phyloP scores from a whole-genome alignment of 1,140 invertebrate genomes.

The Nymphalis io region DNA sequence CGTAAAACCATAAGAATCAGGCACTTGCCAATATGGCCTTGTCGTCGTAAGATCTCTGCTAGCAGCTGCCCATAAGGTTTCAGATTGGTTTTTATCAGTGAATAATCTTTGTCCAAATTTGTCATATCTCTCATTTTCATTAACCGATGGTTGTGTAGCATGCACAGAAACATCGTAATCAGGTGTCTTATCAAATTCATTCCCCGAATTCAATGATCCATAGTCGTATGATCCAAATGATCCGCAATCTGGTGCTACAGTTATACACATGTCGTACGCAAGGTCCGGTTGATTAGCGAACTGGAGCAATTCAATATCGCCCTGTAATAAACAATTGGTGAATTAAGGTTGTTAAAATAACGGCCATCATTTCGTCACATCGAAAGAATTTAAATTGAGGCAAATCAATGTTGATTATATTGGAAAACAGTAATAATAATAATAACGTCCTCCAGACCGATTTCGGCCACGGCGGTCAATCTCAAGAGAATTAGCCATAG shows the following conservation, averaged over 20 bases:
- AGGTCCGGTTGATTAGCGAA: constrained; percentile 87
- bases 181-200: constrained; percentile 22
- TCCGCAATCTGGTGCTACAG: constrained; percentile 85
- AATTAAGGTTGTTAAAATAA: constrained; percentile 36
- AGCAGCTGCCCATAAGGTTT: constrained; percentile 42
- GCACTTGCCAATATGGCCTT: constrained; percentile 47
- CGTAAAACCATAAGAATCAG: constrained; percentile 45
- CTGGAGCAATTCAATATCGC: constrained; percentile 88
- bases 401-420: constrained; percentile 25
- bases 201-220: constrained; percentile 10
- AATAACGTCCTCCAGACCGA: too few relatives aligned
- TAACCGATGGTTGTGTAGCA: constrained; percentile 10
- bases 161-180: constrained; percentile 28
- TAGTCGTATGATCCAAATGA: constrained; percentile 31
- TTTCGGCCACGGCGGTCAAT: too few relatives aligned
- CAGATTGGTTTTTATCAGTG: constrained; percentile 48
- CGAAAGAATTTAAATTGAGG: constrained; percentile 31
- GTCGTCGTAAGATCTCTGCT: constrained; percentile 47
- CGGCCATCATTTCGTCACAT: constrained; percentile 30
- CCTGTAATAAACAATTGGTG: constrained; percentile 77
- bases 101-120: constrained; percentile 34
- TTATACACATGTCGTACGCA: constrained; percentile 88
- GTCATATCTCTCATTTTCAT: constrained; percentile 15
- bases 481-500: too few relatives aligned
- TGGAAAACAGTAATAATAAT: too few relatives aligned